phyloP scores from a whole-genome alignment of 2,797 vertebrate genomes.

The Trematomus bernacchii region DNA sequence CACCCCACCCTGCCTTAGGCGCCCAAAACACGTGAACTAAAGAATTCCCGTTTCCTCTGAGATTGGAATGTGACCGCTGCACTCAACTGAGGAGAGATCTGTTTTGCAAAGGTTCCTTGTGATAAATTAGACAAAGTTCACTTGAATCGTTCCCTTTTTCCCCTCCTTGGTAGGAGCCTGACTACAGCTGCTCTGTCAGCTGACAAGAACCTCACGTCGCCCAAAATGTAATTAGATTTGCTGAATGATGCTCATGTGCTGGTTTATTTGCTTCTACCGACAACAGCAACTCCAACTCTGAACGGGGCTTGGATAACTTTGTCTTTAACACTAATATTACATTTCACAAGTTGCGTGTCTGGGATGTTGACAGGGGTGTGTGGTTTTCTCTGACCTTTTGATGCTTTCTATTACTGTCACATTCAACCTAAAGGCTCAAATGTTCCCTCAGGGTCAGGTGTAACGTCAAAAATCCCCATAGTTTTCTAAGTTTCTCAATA shows the following conservation, averaged over 20 bases:
- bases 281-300: conserved; percentile 32
- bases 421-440: neutral
- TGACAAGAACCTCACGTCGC: conserved; percentile 66
- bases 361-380: neutral
- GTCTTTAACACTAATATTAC: conserved; percentile 3
- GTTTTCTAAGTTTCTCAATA: conserved; percentile 20
- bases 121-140: conserved; percentile 33
- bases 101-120: conserved; percentile 24
- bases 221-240: conserved; percentile 63
- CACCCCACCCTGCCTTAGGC: conserved; percentile 69
- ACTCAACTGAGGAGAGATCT: conserved; percentile 39
- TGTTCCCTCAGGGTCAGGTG: conserved; percentile 4
- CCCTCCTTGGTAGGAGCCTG: conserved; percentile 11
- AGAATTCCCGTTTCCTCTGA: conserved; percentile 72
- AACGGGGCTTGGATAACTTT: conserved; percentile 24
- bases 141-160: conserved; percentile 26
- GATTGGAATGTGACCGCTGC: conserved; percentile 67
- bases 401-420: conserved; percentile 7
- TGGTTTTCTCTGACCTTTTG: conserved; percentile 7
- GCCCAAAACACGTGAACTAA: conserved; percentile 62
- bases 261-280: conserved; percentile 50
- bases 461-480: conserved; percentile 8
- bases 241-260: conserved; percentile 69
- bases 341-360: conserved; percentile 27
- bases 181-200: conserved; percentile 56